These are phyloP conservation scores for Ia io DNA, from an alignment of 2,113 vertebrate species.

Conservation along the genomic window DNA sequence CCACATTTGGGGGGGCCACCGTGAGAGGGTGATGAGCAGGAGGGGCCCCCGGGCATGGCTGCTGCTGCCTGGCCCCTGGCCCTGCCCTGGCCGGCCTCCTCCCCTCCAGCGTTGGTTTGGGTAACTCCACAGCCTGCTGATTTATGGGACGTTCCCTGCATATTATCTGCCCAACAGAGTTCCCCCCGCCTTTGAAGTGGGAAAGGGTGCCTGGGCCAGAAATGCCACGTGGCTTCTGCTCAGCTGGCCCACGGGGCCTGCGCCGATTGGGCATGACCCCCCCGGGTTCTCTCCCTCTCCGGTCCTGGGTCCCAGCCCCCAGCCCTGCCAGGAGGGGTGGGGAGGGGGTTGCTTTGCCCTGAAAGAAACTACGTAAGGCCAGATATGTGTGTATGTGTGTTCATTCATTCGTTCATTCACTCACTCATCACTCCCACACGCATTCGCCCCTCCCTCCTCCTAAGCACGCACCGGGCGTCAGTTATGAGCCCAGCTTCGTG, in stretches of 20 bases:
- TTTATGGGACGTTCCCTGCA: constrained; percentile 44
- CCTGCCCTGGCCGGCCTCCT: not conserved
- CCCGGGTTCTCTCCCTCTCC: not conserved
- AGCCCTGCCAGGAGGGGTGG: not conserved
- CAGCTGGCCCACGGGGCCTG: too few relatives aligned
- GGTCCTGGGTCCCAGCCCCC: too few relatives aligned
- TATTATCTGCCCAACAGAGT: constrained; percentile 57
- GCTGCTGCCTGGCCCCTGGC: not conserved
- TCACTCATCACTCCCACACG: not conserved
- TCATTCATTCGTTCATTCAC: not conserved
- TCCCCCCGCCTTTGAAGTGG: constrained; percentile 68
- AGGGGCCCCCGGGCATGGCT: not conserved
- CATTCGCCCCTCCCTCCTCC: not conserved
- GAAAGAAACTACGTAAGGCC: not conserved
- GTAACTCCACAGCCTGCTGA: constrained; percentile 36
- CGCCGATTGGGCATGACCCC: too few relatives aligned
- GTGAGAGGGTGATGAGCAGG: not conserved
- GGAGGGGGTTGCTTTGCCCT: too few relatives aligned
- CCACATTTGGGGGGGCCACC: too few relatives aligned
- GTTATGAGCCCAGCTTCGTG: rapidly evolving
- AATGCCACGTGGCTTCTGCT: constrained; percentile 33
- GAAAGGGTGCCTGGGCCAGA: constrained; percentile 59
- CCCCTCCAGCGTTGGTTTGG: not conserved
- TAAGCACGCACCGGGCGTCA: rapidly evolving
- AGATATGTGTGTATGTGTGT: too few relatives aligned